phyloP scores from a whole-genome alignment of 2,888 invertebrate genomes.

The Cancer borealis region DNA sequence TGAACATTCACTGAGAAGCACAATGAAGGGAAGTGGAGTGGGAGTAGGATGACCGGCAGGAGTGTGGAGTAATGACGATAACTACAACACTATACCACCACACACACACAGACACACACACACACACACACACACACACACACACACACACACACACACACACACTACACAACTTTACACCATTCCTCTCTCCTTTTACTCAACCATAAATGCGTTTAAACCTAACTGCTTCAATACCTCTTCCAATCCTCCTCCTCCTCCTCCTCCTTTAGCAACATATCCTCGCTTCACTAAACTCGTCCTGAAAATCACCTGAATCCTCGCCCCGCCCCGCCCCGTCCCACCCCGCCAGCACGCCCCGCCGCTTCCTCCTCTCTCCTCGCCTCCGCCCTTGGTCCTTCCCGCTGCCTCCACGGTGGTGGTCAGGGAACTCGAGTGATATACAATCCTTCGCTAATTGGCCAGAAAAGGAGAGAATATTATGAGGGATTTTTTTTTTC shows the following conservation, averaged over 20 bases:
- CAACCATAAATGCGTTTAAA: background rate
- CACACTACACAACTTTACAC: background rate
- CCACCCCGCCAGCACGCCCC: constrained; percentile 1
- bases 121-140: background rate
- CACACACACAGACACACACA: no score
- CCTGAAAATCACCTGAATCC: background rate
- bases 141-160: background rate
- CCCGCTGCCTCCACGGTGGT: background rate
- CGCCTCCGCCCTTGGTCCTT: background rate
- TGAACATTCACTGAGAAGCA: background rate
- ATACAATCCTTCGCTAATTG: constrained; percentile 8
- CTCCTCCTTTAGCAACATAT: background rate
- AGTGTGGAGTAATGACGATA: background rate
- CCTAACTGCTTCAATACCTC: background rate
- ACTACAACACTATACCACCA: no score
- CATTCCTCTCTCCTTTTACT: background rate
- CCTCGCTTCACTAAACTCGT: background rate
- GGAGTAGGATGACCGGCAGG: background rate
- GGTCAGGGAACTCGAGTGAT: constrained; percentile 20
- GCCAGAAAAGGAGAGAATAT: constrained; percentile 21
- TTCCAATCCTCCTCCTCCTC: background rate
- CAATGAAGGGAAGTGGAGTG: background rate
- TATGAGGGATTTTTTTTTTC: background rate
- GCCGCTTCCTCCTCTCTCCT: background rate
- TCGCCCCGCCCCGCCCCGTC: background rate